Evolutionary conservation across 2,888 invertebrate genomes (phyloP).

Genomic region (Monopis laevigella): DNA sequence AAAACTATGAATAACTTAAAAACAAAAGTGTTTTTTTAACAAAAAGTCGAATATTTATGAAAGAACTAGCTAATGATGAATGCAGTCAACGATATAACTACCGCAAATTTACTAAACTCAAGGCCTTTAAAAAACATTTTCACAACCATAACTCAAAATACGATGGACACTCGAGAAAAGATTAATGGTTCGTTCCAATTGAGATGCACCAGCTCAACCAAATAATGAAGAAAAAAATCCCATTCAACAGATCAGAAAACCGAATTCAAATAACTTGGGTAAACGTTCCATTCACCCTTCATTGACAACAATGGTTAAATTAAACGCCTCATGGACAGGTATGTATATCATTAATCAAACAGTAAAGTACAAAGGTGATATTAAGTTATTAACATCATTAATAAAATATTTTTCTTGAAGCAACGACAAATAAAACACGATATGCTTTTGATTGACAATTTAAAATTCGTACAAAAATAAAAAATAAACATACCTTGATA

Average conservation of each 20-base stretch:
- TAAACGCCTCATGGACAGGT: constrained; percentile 41
- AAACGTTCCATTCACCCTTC: constrained; percentile 32
- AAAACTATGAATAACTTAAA: too few species aligned
- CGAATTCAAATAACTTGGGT: constrained; percentile 29
- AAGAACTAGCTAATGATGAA: neutral
- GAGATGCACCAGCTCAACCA: constrained; percentile 25
- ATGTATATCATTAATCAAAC: constrained; percentile 40
- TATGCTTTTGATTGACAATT: too few species aligned
- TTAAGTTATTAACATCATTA: neutral
- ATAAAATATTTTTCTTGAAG: neutral
- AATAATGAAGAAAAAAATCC: constrained; percentile 23
- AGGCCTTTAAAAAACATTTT: constrained; percentile 23
- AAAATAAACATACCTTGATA: too few species aligned
- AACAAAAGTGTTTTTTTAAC: neutral
- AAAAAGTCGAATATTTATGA: neutral
- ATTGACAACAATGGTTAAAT: constrained; percentile 50
- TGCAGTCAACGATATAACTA: too few species aligned
- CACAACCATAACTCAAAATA: constrained; percentile 29
- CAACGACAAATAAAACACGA: too few species aligned
- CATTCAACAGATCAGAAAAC: constrained; percentile 27
- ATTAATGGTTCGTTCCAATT: constrained; percentile 33
- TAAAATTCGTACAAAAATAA: too few species aligned
- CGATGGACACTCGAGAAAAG: constrained; percentile 52
- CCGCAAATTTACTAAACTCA: too few species aligned
- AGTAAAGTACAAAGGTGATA: constrained; percentile 1